phyloP scores from a whole-genome alignment of 2,797 vertebrate genomes.

The Melanotaenia boesemani region DNA sequence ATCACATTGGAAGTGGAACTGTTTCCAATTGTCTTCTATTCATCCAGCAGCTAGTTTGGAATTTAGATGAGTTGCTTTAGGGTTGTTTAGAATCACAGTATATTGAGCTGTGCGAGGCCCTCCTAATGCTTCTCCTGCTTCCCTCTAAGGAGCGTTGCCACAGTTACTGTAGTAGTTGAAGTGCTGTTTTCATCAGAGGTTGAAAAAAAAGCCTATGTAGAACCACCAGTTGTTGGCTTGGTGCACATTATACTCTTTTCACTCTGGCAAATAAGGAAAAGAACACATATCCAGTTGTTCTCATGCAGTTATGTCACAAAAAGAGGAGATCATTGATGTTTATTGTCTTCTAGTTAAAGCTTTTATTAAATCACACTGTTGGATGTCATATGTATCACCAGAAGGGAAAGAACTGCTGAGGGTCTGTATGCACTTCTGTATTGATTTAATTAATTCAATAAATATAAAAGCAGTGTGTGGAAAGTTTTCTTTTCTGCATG shows the following conservation, averaged over 20 bases:
- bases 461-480: not conserved
- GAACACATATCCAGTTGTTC: constrained; percentile 1
- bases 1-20: constrained; percentile 72
- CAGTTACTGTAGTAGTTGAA: constrained; percentile 69
- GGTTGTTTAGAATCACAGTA: constrained; percentile 80
- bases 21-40: constrained; percentile 75
- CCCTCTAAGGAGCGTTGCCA: constrained; percentile 68
- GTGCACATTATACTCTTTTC: constrained; percentile 20
- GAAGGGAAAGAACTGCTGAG: not conserved
- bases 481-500: not conserved
- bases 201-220: constrained; percentile 36
- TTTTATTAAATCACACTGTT: constrained; percentile 4
- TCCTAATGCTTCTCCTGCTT: constrained; percentile 58
- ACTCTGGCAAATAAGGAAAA: not conserved
- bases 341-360: not conserved
- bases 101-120: constrained; percentile 67
- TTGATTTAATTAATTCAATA: constrained; percentile 7
- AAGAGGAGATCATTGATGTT: not conserved
- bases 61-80: constrained; percentile 84
- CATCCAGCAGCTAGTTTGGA: constrained; percentile 79
- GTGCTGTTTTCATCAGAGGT: constrained; percentile 71
- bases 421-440: not conserved
- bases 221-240: constrained; percentile 42
- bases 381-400: not conserved
- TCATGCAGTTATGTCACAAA: not conserved